Evolutionary conservation across 2,888 invertebrate species (phyloP).

Genomic region (Spilosoma lubricipeda): DNA sequence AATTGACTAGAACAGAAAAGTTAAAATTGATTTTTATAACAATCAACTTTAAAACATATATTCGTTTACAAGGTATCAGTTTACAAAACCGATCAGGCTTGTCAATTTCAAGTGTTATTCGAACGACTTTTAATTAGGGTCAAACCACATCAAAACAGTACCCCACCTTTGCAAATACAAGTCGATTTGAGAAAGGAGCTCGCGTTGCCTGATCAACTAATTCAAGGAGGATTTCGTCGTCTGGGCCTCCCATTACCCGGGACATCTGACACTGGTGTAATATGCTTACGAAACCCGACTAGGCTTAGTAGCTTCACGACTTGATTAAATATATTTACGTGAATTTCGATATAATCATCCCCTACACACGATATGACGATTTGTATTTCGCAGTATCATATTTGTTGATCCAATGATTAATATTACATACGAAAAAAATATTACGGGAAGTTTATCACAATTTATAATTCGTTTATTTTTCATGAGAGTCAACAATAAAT

Average conservation of each 20-base stretch:
- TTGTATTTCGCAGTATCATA: neutral
- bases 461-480: conserved; percentile 19
- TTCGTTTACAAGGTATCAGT: neutral
- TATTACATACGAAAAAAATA: conserved; percentile 5
- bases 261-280: conserved; percentile 54
- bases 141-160: conserved; percentile 16
- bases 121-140: conserved; percentile 15
- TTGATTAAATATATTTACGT: conserved; percentile 57
- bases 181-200: conserved; percentile 20
- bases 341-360: conserved; percentile 27
- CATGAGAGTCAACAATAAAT: conserved; percentile 19
- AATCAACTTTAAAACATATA: neutral
- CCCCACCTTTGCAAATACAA: conserved; percentile 5
- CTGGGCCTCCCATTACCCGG: conserved; percentile 53
- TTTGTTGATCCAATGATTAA: neutral
- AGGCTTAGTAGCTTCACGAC: conserved; percentile 46
- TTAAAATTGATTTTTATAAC: neutral
- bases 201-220: conserved; percentile 25
- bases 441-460: conserved; percentile 8
- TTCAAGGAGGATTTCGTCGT: conserved; percentile 28
- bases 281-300: conserved; percentile 56
- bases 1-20: neutral
- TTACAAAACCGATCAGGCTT: neutral
- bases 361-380: neutral
- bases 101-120: conserved; percentile 8